A percentile compares a stretch with the other conserved stretches of the same genome.
These are phyloP conservation scores for Epinephelus cyanopodus DNA, from an alignment of 2,113 vertebrate species.

Conservation along the genomic window DNA sequence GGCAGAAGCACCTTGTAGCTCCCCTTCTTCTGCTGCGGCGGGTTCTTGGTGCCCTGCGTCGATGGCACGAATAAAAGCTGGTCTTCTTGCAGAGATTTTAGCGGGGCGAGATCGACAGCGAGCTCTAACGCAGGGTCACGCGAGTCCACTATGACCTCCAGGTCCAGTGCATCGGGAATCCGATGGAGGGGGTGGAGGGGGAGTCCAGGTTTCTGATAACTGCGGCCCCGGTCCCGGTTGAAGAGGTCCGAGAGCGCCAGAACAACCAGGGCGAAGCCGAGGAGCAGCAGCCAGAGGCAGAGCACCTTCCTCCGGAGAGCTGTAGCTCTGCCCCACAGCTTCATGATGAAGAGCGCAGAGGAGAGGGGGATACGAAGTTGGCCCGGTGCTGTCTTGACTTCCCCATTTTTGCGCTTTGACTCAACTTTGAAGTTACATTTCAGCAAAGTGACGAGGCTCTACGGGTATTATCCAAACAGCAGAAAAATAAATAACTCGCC, in stretches of 20 bases:
- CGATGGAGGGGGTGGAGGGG: constrained; percentile 62
- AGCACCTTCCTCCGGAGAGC: constrained; percentile 80
- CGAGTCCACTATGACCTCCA: constrained; percentile 85
- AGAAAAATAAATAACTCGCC: neutral
- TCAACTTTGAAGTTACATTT: constrained; percentile 22
- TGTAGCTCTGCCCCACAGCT: constrained; percentile 79
- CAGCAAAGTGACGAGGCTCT: neutral
- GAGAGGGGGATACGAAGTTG: constrained; percentile 8
- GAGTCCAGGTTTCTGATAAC: constrained; percentile 56
- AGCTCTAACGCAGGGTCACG: constrained; percentile 80
- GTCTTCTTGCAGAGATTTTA: constrained; percentile 89
- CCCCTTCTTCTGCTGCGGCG: constrained; percentile 76
- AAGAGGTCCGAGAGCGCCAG: constrained; percentile 82
- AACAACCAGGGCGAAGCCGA: constrained; percentile 80
- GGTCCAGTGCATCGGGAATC: constrained; percentile 66
- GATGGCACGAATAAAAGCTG: constrained; percentile 85
- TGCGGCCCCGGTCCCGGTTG: constrained; percentile 39
- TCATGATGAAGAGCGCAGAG: constrained; percentile 80
- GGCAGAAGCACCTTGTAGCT: constrained; percentile 85
- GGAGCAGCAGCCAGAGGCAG: constrained; percentile 83
- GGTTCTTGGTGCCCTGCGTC: constrained; percentile 69
- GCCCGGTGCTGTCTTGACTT: constrained; percentile 2
- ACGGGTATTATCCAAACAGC: neutral
- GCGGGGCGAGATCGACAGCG: constrained; percentile 79
- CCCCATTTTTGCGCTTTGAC: constrained; percentile 23